phyloP scores from a whole-genome alignment of 2,888 invertebrate genomes.

The Himalopsyche tibetana region DNA sequence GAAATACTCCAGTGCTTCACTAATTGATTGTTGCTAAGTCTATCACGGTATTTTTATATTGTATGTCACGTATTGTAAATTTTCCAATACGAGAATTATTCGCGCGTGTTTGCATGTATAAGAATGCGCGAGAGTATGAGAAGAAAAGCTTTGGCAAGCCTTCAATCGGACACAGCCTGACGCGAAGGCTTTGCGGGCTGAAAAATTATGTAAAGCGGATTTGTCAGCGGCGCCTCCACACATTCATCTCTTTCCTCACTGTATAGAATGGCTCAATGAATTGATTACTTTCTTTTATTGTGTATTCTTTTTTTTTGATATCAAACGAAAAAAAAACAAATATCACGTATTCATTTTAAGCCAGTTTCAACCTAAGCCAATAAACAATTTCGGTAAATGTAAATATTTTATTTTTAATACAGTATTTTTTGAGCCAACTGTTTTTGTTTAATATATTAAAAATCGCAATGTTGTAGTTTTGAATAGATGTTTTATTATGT shows the following conservation, averaged over 20 bases:
- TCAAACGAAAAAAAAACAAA: too few species aligned
- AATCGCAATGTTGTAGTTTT: too few species aligned
- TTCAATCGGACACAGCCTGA: constrained; percentile 41
- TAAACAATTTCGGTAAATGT: too few species aligned
- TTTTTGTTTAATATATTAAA: too few species aligned
- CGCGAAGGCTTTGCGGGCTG: constrained; percentile 21
- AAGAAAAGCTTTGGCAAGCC: constrained; percentile 30
- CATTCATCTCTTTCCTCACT: constrained; percentile 2
- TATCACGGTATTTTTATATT: not conserved
- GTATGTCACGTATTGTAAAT: not conserved
- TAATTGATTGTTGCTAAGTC: too few species aligned
- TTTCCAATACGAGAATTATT: constrained; percentile 21
- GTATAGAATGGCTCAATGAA: constrained; percentile 1
- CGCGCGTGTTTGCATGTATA: constrained; percentile 5
- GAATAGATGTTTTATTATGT: too few species aligned
- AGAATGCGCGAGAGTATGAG: not conserved
- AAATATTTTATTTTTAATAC: too few species aligned
- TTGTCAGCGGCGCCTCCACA: constrained; percentile 37
- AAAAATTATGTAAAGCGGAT: constrained; percentile 51
- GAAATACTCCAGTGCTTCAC: too few species aligned
- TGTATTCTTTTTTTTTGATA: too few species aligned
- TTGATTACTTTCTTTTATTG: not conserved
- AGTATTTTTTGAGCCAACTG: too few species aligned
- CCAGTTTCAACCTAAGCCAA: too few species aligned
- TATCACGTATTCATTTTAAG: too few species aligned